These are phyloP conservation scores for Platyrinchus mystaceus DNA, from an alignment of 2,797 vertebrate species.

Conservation along the genomic window DNA sequence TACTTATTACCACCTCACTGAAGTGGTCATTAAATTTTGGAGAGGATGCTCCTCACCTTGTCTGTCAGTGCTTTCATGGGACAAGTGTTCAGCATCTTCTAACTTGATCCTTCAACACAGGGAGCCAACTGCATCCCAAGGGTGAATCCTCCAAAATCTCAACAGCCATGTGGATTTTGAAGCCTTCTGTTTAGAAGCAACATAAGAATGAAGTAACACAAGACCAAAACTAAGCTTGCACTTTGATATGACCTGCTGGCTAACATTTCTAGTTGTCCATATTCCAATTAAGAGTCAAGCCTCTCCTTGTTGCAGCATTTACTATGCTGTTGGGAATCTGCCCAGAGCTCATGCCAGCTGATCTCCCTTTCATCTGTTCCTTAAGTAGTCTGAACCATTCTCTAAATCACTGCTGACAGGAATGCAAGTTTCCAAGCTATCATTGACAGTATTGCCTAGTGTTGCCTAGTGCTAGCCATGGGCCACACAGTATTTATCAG, in stretches of 20 bases:
- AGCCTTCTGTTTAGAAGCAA: background rate
- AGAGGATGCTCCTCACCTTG: background rate
- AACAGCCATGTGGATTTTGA: background rate
- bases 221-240: background rate
- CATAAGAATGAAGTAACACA: background rate
- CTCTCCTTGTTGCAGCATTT: background rate
- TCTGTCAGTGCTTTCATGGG: background rate
- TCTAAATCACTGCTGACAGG: background rate
- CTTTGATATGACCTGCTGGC: background rate
- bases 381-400: background rate
- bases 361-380: slow-evolving; percentile 4
- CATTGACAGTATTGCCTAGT: background rate
- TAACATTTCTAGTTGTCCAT: background rate
- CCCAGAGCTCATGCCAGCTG: background rate
- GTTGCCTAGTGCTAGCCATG: background rate
- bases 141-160: background rate
- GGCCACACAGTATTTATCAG: background rate
- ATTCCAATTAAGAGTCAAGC: background rate
- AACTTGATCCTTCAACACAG: background rate
- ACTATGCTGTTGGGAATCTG: background rate
- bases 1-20: background rate
- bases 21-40: background rate
- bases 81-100: background rate
- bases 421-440: slow-evolving; percentile 19
- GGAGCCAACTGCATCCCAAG: background rate